These are phyloP conservation scores for Auanema freiburgensis DNA, from an alignment of 2,888 invertebrate species.

Conservation along the genomic window DNA sequence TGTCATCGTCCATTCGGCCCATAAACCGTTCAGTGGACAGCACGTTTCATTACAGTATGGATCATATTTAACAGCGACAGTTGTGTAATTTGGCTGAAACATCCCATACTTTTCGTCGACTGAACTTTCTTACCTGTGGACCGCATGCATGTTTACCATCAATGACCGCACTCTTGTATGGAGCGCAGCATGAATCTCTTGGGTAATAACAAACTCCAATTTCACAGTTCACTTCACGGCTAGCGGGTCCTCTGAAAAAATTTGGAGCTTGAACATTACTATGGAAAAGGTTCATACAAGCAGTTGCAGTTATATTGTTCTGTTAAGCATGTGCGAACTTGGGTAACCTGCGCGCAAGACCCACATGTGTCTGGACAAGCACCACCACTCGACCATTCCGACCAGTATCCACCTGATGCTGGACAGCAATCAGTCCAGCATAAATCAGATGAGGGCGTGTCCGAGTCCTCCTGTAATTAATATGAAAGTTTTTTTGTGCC, in stretches of 20 bases:
- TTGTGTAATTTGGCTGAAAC: conserved; percentile 4
- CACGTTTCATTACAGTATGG: conserved; percentile 5
- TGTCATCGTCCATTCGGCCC: conserved; percentile 29
- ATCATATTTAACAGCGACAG: background rate
- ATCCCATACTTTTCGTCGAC: too few species aligned
- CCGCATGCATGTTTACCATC: conserved; percentile 28
- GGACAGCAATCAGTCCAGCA: conserved; percentile 20
- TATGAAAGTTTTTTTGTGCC: too few species aligned
- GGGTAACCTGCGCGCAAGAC: conserved; percentile 31
- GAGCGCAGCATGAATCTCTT: conserved; percentile 30
- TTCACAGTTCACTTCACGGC: conserved; percentile 28
- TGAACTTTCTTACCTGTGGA: conserved; percentile 22
- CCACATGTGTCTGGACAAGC: conserved; percentile 35
- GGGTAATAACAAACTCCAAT: conserved; percentile 42
- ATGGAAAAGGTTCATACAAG: too few species aligned
- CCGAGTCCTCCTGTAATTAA: conserved; percentile 7
- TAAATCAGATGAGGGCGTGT: conserved; percentile 4
- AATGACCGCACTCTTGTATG: conserved; percentile 27
- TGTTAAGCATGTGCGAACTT: conserved; percentile 5
- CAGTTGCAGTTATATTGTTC: too few species aligned
- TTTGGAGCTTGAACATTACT: too few species aligned
- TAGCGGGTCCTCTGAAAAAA: conserved; percentile 31
- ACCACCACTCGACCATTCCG: conserved; percentile 34
- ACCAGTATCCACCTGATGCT: conserved; percentile 40
- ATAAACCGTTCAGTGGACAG: conserved; percentile 21